Evolutionary conservation across 23 tunicate genomes (phyloP).

Genomic region (Styela clava): DNA sequence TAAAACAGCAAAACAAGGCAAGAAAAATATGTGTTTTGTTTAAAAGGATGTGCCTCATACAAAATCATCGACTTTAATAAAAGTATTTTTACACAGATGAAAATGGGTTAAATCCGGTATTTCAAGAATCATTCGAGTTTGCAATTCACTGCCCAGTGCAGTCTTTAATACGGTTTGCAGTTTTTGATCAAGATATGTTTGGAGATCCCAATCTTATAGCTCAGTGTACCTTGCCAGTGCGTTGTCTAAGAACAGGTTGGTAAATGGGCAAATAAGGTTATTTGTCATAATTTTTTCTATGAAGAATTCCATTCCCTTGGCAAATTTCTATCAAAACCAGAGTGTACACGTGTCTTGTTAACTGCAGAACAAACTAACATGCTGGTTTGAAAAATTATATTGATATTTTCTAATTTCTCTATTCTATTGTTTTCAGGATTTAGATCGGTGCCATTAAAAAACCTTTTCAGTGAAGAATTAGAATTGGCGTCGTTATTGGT

Average conservation of each 20-base stretch:
- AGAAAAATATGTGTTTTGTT: background rate
- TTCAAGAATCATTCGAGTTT: conserved; percentile 64
- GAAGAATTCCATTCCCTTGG: background rate
- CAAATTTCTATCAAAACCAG: too few species aligned
- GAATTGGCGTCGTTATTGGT: conserved; percentile 70
- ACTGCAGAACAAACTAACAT: too few species aligned
- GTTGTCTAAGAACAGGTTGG: conserved; percentile 69
- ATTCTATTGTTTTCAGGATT: conserved; percentile 36
- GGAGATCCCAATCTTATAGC: conserved; percentile 93
- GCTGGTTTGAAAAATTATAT: too few species aligned
- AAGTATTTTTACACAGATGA: conserved; percentile 44
- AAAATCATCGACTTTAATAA: background rate
- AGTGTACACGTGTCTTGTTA: too few species aligned
- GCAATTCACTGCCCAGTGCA: conserved; percentile 52
- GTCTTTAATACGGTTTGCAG: conserved; percentile 69
- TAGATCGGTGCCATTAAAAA: conserved; percentile 77
- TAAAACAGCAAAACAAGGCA: conserved; percentile 83
- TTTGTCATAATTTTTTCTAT: background rate
- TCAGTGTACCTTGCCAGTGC: conserved; percentile 53
- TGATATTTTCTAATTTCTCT: background rate
- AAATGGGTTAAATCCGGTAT: conserved; percentile 82
- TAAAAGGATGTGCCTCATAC: conserved; percentile 1
- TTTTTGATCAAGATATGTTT: conserved; percentile 93
- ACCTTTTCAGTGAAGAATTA: conserved; percentile 53
- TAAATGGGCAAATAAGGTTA: background rate